These are phyloP conservation scores for Pseudochirops corinnae DNA, from an alignment of 2,797 vertebrate genomes.

Conservation along the genomic window DNA sequence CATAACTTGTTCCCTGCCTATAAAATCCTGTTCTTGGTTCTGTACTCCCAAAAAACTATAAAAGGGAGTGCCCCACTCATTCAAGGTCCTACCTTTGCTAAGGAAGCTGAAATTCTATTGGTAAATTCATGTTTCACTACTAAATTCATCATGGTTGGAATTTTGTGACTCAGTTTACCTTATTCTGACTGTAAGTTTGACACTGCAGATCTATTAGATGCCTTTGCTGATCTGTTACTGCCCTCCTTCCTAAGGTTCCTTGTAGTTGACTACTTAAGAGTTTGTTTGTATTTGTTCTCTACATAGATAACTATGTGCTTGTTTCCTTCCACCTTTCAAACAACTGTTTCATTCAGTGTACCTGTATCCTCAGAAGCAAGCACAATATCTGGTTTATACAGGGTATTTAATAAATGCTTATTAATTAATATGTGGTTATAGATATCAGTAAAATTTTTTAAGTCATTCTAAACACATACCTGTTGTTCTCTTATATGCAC, in stretches of 20 bases:
- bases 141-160: not conserved
- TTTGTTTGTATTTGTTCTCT: not conserved
- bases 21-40: not conserved
- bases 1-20: no score
- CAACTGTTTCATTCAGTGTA: not conserved
- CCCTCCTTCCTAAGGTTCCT: not conserved
- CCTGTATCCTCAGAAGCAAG: not conserved
- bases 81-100: not conserved
- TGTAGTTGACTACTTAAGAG: no score
- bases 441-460: not conserved
- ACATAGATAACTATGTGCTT: not conserved
- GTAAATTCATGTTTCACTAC: not conserved
- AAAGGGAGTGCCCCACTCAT: not conserved
- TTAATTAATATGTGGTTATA: not conserved
- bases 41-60: not conserved
- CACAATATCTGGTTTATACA: not conserved
- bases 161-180: not conserved
- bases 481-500: not conserved
- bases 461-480: not conserved
- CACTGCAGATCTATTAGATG: not conserved
- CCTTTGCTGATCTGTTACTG: not conserved
- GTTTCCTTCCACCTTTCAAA: not conserved
- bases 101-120: not conserved
- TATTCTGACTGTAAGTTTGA: not conserved
- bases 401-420: not conserved